Evolutionary conservation across 2,888 invertebrate species (phyloP).

Genomic region (Pyrocoelia pectoralis): DNA sequence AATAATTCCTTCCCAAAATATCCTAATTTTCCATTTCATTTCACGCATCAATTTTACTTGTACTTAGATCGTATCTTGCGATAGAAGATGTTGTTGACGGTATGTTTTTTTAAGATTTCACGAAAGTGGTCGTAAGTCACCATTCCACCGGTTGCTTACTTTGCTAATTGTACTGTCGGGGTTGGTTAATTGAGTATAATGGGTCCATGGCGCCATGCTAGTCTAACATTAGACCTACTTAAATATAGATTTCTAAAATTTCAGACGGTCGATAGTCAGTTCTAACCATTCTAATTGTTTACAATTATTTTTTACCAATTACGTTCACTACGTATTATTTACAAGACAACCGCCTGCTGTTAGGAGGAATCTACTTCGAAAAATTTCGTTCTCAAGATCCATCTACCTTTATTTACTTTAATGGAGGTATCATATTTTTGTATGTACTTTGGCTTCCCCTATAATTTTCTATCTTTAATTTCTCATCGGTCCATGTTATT

Average conservation of each 20-base stretch:
- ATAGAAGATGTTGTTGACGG: no score
- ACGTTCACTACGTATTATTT: neutral
- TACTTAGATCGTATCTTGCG: no score
- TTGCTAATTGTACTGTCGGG: conserved; percentile 37
- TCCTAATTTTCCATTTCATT: no score
- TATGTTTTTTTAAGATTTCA: no score
- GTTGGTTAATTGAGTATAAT: conserved; percentile 40
- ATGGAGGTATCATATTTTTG: conserved; percentile 1
- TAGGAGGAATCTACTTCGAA: neutral
- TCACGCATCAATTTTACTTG: no score
- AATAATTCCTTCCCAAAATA: no score
- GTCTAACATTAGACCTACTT: conserved; percentile 24
- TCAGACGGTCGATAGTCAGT: neutral
- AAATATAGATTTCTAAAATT: conserved; percentile 6
- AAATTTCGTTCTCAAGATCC: neutral
- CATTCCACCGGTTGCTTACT: conserved; percentile 37
- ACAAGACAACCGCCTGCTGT: neutral
- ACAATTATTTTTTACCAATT: neutral
- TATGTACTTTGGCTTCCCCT: conserved; percentile 17
- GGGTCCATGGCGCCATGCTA: conserved; percentile 36
- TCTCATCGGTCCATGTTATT: conserved; percentile 37
- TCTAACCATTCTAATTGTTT: neutral
- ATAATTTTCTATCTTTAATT: conserved; percentile 40
- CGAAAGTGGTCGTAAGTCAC: conserved; percentile 18
- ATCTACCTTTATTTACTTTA: conserved; percentile 10